Base-by-base conservation (phyloP, 1,140 invertebrate genomes). In the Cataglyphis hispanica region DNA sequence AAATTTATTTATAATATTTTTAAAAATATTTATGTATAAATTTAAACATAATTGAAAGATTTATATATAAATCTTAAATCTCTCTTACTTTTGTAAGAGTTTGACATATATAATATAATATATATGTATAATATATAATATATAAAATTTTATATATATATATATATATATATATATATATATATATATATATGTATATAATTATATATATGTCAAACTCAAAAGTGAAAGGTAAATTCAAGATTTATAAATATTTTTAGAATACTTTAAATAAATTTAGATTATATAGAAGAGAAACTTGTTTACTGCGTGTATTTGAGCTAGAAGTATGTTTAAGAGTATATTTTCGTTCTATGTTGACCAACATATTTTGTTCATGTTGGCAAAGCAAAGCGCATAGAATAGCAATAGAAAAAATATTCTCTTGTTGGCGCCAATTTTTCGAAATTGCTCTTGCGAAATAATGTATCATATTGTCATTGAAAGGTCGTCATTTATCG, bases 381-480 rank as follows among this genome's bases (percentile, higher is more conserved):
- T 74, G 31, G 50, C 50, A 58, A 13, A 22, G 3, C 16, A 10
- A 50, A 50, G 22, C 16, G 19, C 10, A 34, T 27, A n/a, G 16
- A 58, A 67, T 25, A 46, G 37, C 3, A 46, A 5, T 10, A 50
- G 2, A 37, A 37, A 67, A 37, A 27, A 37, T 67, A 53, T 43
- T 63, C 10, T 66, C 19, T 43, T 11, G 2, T 25, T 19, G 70
- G 34, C 16, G 53, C 31, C 70, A 67, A 80, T 80, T 66, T 67
- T 80, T 78, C 56, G 61, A 80, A 80, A 80, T 80, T 8, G 10
- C 2, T 56, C 10, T 67, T 80, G 31, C 76, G n/a, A 80, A 53
- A 80, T 5, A 6, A 7, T 19, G 25, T 16, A 5, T 25, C 37
- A 8, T 25, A 37, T 37, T 7, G 25, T 27, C 1, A 25, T 46